Evolutionary conservation across 2,113 vertebrate genomes (phyloP), one percentile per base, ranked within the genome.

Genomic region (Calonectris borealis): DNA sequence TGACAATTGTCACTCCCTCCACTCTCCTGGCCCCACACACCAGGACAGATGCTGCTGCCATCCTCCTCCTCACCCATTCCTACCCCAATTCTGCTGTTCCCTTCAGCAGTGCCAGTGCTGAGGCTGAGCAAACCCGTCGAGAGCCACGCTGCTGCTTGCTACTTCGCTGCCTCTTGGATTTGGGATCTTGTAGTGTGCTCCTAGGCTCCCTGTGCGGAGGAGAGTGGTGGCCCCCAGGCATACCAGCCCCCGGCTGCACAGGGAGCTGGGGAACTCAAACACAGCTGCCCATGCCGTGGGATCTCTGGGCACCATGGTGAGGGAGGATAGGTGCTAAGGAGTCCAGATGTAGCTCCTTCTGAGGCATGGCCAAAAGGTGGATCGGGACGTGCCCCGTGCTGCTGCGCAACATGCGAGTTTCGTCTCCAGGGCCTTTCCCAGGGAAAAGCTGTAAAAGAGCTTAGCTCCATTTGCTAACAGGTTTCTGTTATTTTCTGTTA

Each of bases 271-370:
- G 19, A 86, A 20, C 29, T 55, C 83, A 26, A 25, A 46, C 19
- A 38, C 8, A 46, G 21, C 25, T 70, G 8, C 21, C 34, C 4
- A 0, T 54, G 25, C 27, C 2, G 0, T 77, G 81, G 24, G 32
- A 55, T 61, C 29, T 34, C 36, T 32, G 46, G 19, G n/a, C 10
- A 66, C 7, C 8, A 7, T 5, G 7, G 25, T 9, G 64, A 61
- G 32, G 31, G 32, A 86, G 48, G 36, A 24, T 40, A 51, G 27
- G 11, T 61, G 32, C 32, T 88, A 54, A 70, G 49, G 13, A 78
- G 13, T 46, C 32, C 40, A 52, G 52, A 32, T 14, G 9, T 57
- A 31, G 31, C 34, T 66, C 7, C 16, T 44, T 49, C 42, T 40
- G 49, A 81, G 15, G 25, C 26, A 29, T 3, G 24, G 26, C 34